A percentile compares a stretch with the other conserved stretches of the same genome.
Conservation (phyloP, 1,140 invertebrate species). For the Lordiphosa stackelbergi region DNA sequence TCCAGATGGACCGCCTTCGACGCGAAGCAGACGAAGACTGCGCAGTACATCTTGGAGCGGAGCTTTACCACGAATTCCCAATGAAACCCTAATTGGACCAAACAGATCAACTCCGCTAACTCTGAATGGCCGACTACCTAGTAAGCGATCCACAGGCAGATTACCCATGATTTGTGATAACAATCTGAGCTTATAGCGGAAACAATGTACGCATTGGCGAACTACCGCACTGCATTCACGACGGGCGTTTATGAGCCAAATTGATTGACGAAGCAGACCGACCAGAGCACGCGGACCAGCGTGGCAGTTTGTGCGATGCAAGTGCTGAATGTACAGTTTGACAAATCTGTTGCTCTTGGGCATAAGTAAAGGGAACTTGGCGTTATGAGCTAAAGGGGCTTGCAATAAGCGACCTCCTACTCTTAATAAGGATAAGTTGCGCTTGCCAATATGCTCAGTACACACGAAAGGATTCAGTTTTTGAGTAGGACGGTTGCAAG, state of each 20-base stretch:
- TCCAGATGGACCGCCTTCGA: no score
- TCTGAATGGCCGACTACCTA: not conserved
- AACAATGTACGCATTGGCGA: slow-evolving; percentile 9
- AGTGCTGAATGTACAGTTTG: not conserved
- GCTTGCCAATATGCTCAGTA: not conserved
- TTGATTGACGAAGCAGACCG: slow-evolving; percentile 1
- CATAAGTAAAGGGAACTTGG: slow-evolving; percentile 12
- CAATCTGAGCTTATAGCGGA: not conserved
- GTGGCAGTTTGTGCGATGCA: slow-evolving; percentile 14
- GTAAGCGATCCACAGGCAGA: slow-evolving; percentile 9
- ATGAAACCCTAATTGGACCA: slow-evolving; percentile 2
- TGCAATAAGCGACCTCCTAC: slow-evolving; percentile 8
- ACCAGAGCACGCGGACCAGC: slow-evolving; percentile 15
- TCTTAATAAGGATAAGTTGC: slow-evolving; percentile 1
- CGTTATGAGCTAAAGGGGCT: not conserved
- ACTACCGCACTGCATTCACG: slow-evolving; percentile 3
- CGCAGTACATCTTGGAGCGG: no score
- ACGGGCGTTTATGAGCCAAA: slow-evolving; percentile 17
- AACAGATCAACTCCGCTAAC: slow-evolving; percentile 2
- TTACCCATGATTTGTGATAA: slow-evolving; percentile 13
- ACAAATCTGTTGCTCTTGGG: slow-evolving; percentile 11
- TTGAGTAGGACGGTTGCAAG: not conserved
- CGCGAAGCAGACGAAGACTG: no score
- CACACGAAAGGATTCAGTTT: slow-evolving; percentile 9
- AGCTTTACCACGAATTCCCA: no score